Percentiles rank a stretch among this genome's conserved stretches.
These are phyloP conservation scores for Conus ventricosus DNA, from an alignment of 1,140 invertebrate genomes.

Conservation along the genomic window DNA sequence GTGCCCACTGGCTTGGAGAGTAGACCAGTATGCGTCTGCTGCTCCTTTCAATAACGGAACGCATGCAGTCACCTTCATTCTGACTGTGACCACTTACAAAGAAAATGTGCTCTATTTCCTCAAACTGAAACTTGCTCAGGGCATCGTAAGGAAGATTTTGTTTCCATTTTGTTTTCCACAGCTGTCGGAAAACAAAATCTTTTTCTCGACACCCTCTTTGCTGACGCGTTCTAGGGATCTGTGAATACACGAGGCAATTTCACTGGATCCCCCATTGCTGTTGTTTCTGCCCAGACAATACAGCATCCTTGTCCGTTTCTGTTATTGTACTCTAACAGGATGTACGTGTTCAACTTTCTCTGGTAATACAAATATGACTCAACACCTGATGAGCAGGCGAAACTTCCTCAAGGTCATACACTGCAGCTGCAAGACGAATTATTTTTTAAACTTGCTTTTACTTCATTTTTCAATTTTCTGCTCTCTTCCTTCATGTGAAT, in stretches of 20 bases:
- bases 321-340: too few relatives aligned
- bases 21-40: background rate
- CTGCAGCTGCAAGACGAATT: background rate
- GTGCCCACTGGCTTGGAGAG: background rate
- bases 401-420: background rate
- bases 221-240: background rate
- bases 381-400: background rate
- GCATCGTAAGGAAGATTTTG: background rate
- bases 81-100: background rate
- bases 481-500: background rate
- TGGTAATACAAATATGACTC: background rate
- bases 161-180: background rate
- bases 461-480: background rate
- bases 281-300: too few relatives aligned
- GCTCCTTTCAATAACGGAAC: background rate
- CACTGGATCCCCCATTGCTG: too few relatives aligned
- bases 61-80: background rate
- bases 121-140: background rate
- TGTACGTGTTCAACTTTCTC: too few relatives aligned
- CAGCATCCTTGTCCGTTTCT: too few relatives aligned
- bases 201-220: background rate
- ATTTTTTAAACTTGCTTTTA: background rate
- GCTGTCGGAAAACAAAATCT: background rate
- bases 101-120: background rate
- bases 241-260: background rate